These are phyloP conservation scores for Cryptus armator DNA, from an alignment of 2,888 invertebrate species.

Conservation along the genomic window DNA sequence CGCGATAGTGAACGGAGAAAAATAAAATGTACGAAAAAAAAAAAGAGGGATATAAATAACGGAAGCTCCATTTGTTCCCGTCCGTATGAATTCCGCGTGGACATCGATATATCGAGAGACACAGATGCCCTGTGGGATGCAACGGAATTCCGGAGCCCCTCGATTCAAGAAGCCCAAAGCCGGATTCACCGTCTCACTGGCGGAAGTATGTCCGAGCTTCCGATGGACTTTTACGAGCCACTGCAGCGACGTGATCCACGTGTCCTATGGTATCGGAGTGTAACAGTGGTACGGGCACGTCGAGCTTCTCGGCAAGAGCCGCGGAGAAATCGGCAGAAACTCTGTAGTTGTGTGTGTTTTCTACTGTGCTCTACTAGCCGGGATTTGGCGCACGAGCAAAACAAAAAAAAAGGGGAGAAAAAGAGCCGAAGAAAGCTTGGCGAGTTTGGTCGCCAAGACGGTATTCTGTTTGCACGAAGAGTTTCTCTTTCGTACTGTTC, in stretches of 20 bases:
- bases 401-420: not conserved
- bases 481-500: slow-evolving; percentile 20
- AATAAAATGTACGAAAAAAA: slow-evolving; percentile 5
- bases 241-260: slow-evolving; percentile 64
- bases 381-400: slow-evolving; percentile 27
- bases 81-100: slow-evolving; percentile 24
- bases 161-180: slow-evolving; percentile 62
- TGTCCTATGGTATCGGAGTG: slow-evolving; percentile 44
- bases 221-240: slow-evolving; percentile 67
- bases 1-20: not conserved
- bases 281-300: not conserved
- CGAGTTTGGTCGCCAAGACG: slow-evolving; percentile 9
- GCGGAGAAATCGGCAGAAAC: slow-evolving; percentile 8
- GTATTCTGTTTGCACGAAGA: slow-evolving; percentile 40
- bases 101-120: slow-evolving; percentile 49
- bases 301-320: not conserved
- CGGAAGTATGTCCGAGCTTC: slow-evolving; percentile 59
- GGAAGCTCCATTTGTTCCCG: slow-evolving; percentile 17
- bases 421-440: slow-evolving; percentile 14
- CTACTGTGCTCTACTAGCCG: slow-evolving; percentile 18
- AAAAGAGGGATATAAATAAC: not conserved
- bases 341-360: not conserved
- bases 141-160: slow-evolving; percentile 57
- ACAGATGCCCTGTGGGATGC: slow-evolving; percentile 50
- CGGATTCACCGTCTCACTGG: slow-evolving; percentile 56